phyloP scores from a whole-genome alignment of 2,888 invertebrate species.

The Unio delphinus region DNA sequence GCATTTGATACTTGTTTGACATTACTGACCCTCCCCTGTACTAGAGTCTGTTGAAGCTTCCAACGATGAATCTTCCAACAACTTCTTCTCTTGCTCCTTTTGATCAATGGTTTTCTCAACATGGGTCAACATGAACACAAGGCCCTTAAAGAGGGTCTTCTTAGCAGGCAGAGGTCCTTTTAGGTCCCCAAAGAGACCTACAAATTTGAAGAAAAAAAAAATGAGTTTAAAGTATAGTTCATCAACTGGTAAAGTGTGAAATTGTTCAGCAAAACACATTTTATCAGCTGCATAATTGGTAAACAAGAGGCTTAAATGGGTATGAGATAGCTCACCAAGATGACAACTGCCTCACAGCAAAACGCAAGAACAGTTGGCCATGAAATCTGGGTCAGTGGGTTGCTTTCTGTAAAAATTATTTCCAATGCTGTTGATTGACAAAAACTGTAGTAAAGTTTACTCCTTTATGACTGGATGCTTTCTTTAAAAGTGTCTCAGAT shows the following conservation, averaged over 20 bases:
- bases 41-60: slow-evolving; percentile 58
- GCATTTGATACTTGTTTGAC: not conserved
- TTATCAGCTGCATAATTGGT: not conserved
- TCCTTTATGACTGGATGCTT: too few species aligned
- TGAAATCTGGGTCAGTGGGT: too few species aligned
- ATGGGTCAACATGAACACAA: slow-evolving; percentile 58
- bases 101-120: slow-evolving; percentile 53
- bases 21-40: slow-evolving; percentile 39
- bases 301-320: too few species aligned
- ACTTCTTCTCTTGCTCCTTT: slow-evolving; percentile 43
- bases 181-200: slow-evolving; percentile 33
- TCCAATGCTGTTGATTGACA: too few species aligned
- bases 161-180: slow-evolving; percentile 35
- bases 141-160: slow-evolving; percentile 47
- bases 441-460: too few species aligned
- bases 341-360: too few species aligned
- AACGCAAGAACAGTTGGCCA: too few species aligned
- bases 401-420: too few species aligned
- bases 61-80: slow-evolving; percentile 43
- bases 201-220: not conserved
- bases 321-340: too few species aligned
- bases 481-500: too few species aligned
- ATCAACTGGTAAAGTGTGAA: not conserved
- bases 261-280: not conserved
- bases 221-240: not conserved